A percentile compares a stretch with the other conserved stretches of the same genome.
phyloP scores from a whole-genome alignment of 2,888 invertebrate species.

The Chironomus riparius region DNA sequence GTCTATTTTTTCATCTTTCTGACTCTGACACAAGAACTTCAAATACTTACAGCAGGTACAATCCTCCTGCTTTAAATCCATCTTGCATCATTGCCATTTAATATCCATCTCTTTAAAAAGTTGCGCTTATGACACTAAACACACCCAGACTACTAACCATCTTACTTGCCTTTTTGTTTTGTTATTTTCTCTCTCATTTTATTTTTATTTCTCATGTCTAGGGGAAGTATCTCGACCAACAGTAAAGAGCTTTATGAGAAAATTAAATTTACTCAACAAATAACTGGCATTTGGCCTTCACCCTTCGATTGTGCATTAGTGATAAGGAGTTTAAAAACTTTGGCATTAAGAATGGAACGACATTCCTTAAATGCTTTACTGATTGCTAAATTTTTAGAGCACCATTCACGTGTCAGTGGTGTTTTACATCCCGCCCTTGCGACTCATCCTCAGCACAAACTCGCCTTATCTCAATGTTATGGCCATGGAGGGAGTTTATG shows the following conservation, averaged over 20 bases:
- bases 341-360: conserved; percentile 75
- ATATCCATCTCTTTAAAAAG: no score
- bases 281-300: conserved; percentile 81
- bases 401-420: conserved; percentile 61
- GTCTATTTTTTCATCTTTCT: no score
- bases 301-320: conserved; percentile 88
- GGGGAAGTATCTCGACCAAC: conserved; percentile 64
- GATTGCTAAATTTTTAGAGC: conserved; percentile 66
- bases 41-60: no score
- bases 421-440: conserved; percentile 68
- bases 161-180: neutral
- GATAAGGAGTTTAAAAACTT: conserved; percentile 78
- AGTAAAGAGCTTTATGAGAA: conserved; percentile 55
- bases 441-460: conserved; percentile 71
- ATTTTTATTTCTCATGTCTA: neutral
- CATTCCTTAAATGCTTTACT: conserved; percentile 65
- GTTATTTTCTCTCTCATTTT: no score
- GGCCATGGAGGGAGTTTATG: conserved; percentile 83
- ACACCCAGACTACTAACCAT: no score
- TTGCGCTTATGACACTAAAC: no score
- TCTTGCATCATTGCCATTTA: no score
- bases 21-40: no score
- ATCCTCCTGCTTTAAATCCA: no score
- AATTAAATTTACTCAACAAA: conserved; percentile 73
- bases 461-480: conserved; percentile 63